Percentiles rank a stretch among this genome's conserved stretches.
phyloP scores from a whole-genome alignment of 2,113 vertebrate species.

The Pluvialis apricaria region DNA sequence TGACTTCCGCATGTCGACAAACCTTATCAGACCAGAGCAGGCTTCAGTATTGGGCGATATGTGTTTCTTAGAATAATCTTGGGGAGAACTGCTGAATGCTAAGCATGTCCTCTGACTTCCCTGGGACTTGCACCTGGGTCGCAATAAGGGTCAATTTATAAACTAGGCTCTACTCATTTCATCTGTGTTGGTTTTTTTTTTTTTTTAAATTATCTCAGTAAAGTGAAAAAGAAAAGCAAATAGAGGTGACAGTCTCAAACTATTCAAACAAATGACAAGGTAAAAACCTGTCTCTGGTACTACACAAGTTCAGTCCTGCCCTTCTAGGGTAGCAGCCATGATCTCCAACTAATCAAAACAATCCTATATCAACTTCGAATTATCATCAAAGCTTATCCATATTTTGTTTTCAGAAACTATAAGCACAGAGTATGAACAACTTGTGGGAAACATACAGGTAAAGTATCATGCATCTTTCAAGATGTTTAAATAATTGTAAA shows the following conservation, averaged over 20 bases:
- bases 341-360: not conserved
- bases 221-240: not conserved
- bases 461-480: not conserved
- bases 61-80: conserved; percentile 3
- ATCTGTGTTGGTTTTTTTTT: not conserved
- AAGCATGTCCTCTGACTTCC: not conserved
- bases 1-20: conserved; percentile 13
- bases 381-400: not conserved
- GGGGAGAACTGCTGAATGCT: not conserved
- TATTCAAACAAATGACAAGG: not conserved
- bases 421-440: not conserved
- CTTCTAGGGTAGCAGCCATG: not conserved
- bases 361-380: not conserved
- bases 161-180: not conserved
- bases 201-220: not conserved
- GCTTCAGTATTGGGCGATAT: not conserved
- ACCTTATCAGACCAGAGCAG: conserved; percentile 52
- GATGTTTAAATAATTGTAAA: not conserved
- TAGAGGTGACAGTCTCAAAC: not conserved
- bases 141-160: not conserved
- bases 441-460: not conserved
- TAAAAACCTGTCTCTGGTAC: not conserved
- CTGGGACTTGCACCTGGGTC: not conserved
- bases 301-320: not conserved
- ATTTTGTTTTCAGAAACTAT: not conserved